These are phyloP conservation scores for Quadroppia sp. DNA, from an alignment of 2,888 invertebrate genomes.

Conservation along the genomic window DNA sequence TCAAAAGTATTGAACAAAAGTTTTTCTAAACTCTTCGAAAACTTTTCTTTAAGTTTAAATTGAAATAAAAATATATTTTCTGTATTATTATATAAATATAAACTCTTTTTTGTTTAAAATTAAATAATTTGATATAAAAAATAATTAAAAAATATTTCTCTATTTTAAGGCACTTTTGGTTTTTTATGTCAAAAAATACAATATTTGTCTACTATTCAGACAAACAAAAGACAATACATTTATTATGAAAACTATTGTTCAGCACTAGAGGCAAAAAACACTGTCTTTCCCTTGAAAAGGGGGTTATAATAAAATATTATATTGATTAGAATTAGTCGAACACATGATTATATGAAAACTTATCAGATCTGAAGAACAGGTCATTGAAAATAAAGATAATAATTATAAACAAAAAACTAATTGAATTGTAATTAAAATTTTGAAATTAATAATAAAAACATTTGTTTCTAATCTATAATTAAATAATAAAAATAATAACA, in stretches of 20 bases:
- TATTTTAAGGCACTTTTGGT: background rate
- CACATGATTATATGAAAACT: background rate
- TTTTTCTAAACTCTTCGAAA: background rate
- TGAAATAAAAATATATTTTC: background rate
- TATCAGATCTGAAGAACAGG: constrained; percentile 7
- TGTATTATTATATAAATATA: background rate
- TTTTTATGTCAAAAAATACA: background rate
- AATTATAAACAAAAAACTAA: background rate
- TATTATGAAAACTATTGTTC: background rate
- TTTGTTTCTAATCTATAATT: no score
- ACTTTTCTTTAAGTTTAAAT: background rate
- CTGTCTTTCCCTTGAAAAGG: background rate
- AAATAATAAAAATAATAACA: no score
- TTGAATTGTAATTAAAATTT: no score
- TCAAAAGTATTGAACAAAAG: background rate
- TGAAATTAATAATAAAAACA: no score
- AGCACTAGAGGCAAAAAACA: background rate
- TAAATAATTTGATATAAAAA: no score
- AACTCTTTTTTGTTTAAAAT: no score
- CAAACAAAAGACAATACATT: background rate
- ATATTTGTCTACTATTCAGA: background rate
- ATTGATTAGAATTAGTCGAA: constrained; percentile 12
- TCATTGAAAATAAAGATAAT: background rate
- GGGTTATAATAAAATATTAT: background rate
- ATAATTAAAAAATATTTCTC: background rate